Percentiles rank a stretch among this genome's conserved stretches.
phyloP scores from a whole-genome alignment of 2,888 invertebrate species.

The Drosophila setosimentum region DNA sequence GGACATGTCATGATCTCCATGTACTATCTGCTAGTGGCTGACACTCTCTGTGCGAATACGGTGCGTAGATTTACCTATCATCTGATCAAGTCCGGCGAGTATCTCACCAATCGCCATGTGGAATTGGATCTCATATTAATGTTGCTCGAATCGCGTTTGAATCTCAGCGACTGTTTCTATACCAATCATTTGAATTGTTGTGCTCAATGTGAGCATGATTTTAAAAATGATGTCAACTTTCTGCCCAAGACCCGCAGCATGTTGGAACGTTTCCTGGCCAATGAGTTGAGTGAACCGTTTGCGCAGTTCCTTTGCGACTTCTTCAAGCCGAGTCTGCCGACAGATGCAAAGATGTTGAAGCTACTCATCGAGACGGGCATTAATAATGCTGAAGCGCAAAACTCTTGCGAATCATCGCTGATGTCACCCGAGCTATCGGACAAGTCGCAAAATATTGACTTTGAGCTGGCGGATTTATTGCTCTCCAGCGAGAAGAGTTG shows the following conservation, averaged over 20 bases:
- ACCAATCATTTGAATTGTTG: conserved; percentile 86
- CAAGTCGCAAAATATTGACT: conserved; percentile 85
- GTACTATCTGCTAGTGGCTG: conserved; percentile 91
- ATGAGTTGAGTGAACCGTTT: conserved; percentile 84
- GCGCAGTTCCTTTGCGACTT: conserved; percentile 86
- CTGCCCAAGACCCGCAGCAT: conserved; percentile 83
- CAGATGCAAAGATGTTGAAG: conserved; percentile 90
- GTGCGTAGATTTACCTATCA: conserved; percentile 91
- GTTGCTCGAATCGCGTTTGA: conserved; percentile 84
- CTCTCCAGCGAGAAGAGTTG: conserved; percentile 85
- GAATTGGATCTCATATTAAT: conserved; percentile 84
- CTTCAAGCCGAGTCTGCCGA: conserved; percentile 88
- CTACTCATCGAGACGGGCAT: conserved; percentile 92
- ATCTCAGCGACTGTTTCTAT: conserved; percentile 85
- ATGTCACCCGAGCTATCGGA: conserved; percentile 85
- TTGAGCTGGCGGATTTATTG: conserved; percentile 84
- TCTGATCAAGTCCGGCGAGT: conserved; percentile 89
- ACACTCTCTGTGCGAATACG: conserved; percentile 89
- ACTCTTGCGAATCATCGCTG: conserved; percentile 84
- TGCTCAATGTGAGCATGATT: conserved; percentile 84
- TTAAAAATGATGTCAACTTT: conserved; percentile 84
- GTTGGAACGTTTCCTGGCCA: conserved; percentile 85
- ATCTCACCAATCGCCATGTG: conserved; percentile 85
- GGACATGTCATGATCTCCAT: conserved; percentile 96
- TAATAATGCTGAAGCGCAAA: conserved; percentile 85